Percentiles rank a stretch among this genome's conserved stretches.
Evolutionary conservation across 2,797 vertebrate genomes (phyloP).

Genomic region (Lacerta viridis): DNA sequence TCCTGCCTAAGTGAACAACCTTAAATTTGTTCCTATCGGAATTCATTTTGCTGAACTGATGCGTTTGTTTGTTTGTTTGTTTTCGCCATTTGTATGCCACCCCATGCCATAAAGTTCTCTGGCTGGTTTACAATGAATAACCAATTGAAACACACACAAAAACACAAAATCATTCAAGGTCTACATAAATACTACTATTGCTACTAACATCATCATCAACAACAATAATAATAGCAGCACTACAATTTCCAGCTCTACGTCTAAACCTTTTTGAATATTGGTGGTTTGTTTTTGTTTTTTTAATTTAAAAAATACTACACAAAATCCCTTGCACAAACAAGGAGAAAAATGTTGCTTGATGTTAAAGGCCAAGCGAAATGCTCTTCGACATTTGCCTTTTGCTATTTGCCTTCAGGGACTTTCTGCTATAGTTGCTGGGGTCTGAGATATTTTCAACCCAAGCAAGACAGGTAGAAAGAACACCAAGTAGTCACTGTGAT

Average conservation of each 20-base stretch:
- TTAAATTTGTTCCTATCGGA: too few species aligned
- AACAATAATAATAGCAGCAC: too few species aligned
- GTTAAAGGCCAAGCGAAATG: conserved; percentile 48
- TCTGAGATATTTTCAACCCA: conserved; percentile 50
- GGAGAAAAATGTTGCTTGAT: not conserved
- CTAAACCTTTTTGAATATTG: conserved; percentile 5
- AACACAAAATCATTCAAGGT: too few species aligned
- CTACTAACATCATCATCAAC: too few species aligned
- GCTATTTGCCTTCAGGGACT: conserved; percentile 35
- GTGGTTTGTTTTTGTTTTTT: accelerated
- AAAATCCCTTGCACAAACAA: not conserved
- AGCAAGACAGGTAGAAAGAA: conserved; percentile 30
- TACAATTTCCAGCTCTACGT: not conserved
- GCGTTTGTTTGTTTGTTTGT: too few species aligned
- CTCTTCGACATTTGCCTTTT: conserved; percentile 51
- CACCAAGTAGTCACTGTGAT: conserved; percentile 3
- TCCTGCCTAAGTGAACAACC: too few species aligned
- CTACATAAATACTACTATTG: too few species aligned
- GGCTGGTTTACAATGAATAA: too few species aligned
- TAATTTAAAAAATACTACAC: conserved; percentile 4
- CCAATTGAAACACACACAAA: too few species aligned
- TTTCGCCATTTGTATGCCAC: too few species aligned
- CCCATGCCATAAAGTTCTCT: too few species aligned
- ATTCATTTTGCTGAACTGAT: too few species aligned
- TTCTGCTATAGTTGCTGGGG: conserved; percentile 37